Percentiles rank a stretch among this genome's conserved stretches.
Conservation (phyloP, 2,797 vertebrate species). For the Loriculus beryllinus region DNA sequence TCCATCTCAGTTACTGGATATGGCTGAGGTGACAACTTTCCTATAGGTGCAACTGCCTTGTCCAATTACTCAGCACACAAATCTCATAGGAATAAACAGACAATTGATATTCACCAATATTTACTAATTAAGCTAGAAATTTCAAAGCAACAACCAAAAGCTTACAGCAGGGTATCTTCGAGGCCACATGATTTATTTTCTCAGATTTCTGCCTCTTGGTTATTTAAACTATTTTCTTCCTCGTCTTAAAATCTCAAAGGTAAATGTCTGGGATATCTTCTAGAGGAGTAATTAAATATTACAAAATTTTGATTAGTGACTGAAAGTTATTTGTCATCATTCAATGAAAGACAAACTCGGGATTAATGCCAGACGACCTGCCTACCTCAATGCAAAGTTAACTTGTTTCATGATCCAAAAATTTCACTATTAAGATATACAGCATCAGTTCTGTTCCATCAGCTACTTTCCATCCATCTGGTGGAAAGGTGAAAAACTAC, state of each 20-base stretch:
- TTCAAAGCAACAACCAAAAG: not conserved
- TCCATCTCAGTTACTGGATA: not conserved
- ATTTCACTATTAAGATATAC: not conserved
- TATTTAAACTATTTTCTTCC: not conserved
- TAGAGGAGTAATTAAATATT: not conserved
- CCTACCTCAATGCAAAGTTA: not conserved
- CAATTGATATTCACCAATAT: fast-evolving
- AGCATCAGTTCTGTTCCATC: not conserved
- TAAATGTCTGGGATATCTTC: not conserved
- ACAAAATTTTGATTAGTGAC: not conserved
- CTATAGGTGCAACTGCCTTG: not conserved
- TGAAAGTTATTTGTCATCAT: not conserved
- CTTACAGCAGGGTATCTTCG: fast-evolving
- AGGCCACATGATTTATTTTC: not conserved
- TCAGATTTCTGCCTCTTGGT: not conserved
- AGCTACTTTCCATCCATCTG: not conserved
- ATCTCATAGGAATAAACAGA: not conserved
- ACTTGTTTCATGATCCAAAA: not conserved
- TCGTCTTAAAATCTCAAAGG: not conserved
- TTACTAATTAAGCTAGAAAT: not conserved
- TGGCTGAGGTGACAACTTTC: not conserved
- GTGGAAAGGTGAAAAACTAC: not conserved
- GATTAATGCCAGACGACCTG: not conserved
- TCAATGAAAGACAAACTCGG: not conserved
- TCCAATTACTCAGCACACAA: not conserved